Base-by-base conservation (phyloP, 2,888 invertebrate genomes). In the Colletes collaris region DNA sequence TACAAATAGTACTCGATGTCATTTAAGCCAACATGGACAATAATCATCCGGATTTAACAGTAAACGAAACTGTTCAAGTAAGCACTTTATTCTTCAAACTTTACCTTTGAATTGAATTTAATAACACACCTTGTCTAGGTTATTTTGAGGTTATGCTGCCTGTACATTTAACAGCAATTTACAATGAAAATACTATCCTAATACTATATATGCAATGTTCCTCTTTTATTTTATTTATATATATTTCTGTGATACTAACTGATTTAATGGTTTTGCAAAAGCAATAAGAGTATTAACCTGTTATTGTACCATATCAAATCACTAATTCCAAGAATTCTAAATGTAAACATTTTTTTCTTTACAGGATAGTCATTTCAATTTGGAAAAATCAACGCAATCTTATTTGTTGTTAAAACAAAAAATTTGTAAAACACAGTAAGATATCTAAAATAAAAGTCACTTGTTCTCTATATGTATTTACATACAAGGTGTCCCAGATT, bases 351-450 rank as follows among this genome's bases (percentile, higher is more conserved):
- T 13, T 58, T 11, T 59, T 58, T 50, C 11, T 8, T 79, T 68
- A 35, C 68, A 91, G 90, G 86, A 87, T 40, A 74, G 85, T 52
- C 64, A 72, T 64, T 72, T 56, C 16, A 77, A 82, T 53, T 1
- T 72, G n/a, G 84, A 84, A 16, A 87, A 86, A 60, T 49, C 85
- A 6, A 90, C 83, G 35, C 84, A 90, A 37, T 82, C 89, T 0
- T 84, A 83, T 76, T 68, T 88, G n/a, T 60, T 85, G 0, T 72
- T 90, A 44, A 90, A 90, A 70, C 85, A 87, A 55, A 91, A 86
- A 75, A 85, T 90, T 70, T 81, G 80, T 13, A 82, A 83, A n/a
- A 87, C 90, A 3, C 82, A 91, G 90, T 90, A 80, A 91, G 90
- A 87, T 46, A 3, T 40, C n/a, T 3, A 49, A 74, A 3, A 19